A percentile compares a stretch with the other conserved stretches of the same genome.
These are phyloP conservation scores for Zygaena filipendulae DNA, from an alignment of 2,888 invertebrate genomes.

Conservation along the genomic window DNA sequence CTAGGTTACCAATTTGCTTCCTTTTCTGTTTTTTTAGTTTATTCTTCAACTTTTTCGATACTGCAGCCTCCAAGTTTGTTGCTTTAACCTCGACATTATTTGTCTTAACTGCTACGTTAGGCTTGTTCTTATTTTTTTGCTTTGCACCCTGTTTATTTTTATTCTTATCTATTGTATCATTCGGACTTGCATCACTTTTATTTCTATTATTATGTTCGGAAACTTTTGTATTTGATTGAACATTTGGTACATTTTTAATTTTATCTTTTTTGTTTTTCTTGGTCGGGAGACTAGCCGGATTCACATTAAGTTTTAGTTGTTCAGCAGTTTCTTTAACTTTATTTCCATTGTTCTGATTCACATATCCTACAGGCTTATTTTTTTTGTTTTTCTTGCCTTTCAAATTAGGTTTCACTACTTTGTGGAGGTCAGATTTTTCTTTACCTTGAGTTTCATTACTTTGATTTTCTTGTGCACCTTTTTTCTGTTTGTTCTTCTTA, in stretches of 20 bases:
- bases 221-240: not conserved
- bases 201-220: slow-evolving; percentile 3
- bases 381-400: no score
- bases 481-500: slow-evolving; percentile 11
- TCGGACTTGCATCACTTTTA: slow-evolving; percentile 3
- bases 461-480: no score
- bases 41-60: slow-evolving; percentile 43
- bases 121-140: slow-evolving; percentile 18
- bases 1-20: slow-evolving; percentile 34
- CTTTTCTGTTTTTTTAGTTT: slow-evolving; percentile 42
- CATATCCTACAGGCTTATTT: no score
- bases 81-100: slow-evolving; percentile 12
- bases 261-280: not conserved
- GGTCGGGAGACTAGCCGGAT: no score
- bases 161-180: slow-evolving; percentile 19
- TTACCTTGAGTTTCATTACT: slow-evolving; percentile 11
- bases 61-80: slow-evolving; percentile 25
- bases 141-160: slow-evolving; percentile 18
- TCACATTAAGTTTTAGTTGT: no score
- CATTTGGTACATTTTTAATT: not conserved
- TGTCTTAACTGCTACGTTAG: slow-evolving; percentile 7
- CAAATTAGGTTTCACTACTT: no score
- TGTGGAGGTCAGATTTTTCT: slow-evolving; percentile 1
- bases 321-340: no score
- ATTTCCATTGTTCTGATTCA: no score